Conservation (phyloP, 2,113 vertebrate species). For the Oxyruncus cristatus region DNA sequence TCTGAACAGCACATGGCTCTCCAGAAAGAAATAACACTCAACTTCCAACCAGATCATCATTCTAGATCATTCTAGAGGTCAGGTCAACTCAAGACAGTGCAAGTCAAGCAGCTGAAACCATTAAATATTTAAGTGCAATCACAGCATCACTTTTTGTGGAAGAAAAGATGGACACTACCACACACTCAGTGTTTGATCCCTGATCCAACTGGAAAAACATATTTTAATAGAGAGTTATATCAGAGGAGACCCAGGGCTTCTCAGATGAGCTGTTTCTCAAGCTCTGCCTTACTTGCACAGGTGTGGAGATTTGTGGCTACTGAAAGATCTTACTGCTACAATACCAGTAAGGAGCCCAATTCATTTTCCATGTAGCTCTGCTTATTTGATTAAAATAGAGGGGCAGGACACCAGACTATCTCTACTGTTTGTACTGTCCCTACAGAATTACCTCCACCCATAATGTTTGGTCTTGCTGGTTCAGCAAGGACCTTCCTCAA, state of each 20-base stretch:
- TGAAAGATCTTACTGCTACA: neutral
- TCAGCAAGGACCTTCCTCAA: neutral
- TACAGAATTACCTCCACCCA: neutral
- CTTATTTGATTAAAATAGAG: neutral
- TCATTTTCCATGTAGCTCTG: neutral
- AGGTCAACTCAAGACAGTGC: neutral
- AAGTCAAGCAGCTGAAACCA: neutral
- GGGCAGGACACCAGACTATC: rapidly evolving
- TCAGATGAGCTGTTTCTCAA: no score
- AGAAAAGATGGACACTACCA: neutral
- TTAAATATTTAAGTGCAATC: neutral
- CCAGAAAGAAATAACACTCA: neutral
- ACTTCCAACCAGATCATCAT: neutral
- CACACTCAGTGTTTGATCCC: neutral
- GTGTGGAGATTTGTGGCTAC: neutral
- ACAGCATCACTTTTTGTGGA: neutral
- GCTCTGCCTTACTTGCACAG: neutral
- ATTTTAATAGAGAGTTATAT: rapidly evolving
- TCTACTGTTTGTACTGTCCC: neutral
- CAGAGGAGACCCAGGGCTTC: neutral
- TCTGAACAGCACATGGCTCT: neutral
- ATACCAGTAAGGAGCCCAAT: neutral
- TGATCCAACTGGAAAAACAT: neutral
- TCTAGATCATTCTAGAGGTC: neutral
- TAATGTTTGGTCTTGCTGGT: neutral